Percentiles rank a stretch among this genome's conserved stretches.
Conservation (phyloP, 1,140 invertebrate genomes). For the Probaryconus sp. region DNA sequence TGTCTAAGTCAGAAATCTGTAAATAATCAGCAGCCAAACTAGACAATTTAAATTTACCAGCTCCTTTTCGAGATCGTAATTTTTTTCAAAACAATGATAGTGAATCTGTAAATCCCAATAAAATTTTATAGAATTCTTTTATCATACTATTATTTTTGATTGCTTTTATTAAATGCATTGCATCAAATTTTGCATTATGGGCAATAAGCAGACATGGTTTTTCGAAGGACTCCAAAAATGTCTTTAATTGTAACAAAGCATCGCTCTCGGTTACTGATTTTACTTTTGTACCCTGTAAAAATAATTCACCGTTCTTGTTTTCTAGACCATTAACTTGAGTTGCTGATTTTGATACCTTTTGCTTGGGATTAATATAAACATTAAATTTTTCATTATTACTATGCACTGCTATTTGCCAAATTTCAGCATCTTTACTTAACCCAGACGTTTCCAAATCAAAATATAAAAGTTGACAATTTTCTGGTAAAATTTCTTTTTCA, state of each 20-base stretch:
- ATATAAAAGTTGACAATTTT: constrained; percentile 22
- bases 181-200: neutral
- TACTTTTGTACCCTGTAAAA: constrained; percentile 12
- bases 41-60: constrained; percentile 2
- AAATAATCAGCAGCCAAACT: constrained; percentile 13
- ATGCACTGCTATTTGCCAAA: constrained; percentile 49
- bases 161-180: constrained; percentile 7
- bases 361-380: constrained; percentile 33
- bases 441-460: constrained; percentile 48
- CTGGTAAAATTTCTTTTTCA: too few relatives aligned
- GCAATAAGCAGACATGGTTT: constrained; percentile 12
- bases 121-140: constrained; percentile 17
- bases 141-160: constrained; percentile 10
- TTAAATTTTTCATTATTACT: constrained; percentile 7
- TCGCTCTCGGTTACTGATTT: constrained; percentile 1
- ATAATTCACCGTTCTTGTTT: constrained; percentile 20
- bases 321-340: constrained; percentile 3
- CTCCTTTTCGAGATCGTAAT: constrained; percentile 17
- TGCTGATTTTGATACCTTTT: constrained; percentile 13
- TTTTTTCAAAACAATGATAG: constrained; percentile 5
- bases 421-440: constrained; percentile 33
- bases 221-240: constrained; percentile 16
- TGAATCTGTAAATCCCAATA: constrained; percentile 17
- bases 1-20: constrained; percentile 9
- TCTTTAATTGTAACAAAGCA: constrained; percentile 6